Evolutionary conservation across 2,797 vertebrate species (phyloP).

Genomic region (Enteromius afrohamiltoni): DNA sequence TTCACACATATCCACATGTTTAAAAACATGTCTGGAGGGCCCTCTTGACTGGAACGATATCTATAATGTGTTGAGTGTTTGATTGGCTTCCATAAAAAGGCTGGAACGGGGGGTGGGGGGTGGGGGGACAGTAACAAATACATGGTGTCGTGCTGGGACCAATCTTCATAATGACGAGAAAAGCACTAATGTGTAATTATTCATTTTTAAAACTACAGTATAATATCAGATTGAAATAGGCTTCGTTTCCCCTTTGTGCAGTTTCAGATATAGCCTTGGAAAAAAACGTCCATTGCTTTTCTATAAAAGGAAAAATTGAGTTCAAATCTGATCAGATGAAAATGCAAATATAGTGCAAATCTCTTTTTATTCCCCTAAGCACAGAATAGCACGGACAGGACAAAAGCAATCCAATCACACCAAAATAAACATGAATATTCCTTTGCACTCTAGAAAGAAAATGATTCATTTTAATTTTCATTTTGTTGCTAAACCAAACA

Average conservation of each 20-base stretch:
- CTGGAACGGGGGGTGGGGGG: background rate
- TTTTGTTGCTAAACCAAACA: slow-evolving; percentile 10
- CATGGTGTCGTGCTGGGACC: background rate
- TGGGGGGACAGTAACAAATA: background rate
- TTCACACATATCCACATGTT: background rate
- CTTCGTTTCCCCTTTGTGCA: background rate
- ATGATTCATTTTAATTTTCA: background rate
- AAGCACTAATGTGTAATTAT: slow-evolving; percentile 17
- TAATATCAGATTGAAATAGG: slow-evolving; percentile 3
- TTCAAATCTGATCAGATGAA: background rate
- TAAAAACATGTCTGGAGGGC: slow-evolving; percentile 14
- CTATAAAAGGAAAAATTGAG: background rate
- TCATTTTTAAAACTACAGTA: slow-evolving; percentile 5
- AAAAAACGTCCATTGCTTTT: background rate
- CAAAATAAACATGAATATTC: slow-evolving; percentile 13
- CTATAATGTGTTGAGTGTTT: slow-evolving; percentile 23
- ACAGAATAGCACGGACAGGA: background rate
- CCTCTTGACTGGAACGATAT: slow-evolving; percentile 11
- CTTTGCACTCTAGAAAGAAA: background rate
- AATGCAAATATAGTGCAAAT: background rate
- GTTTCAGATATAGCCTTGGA: background rate
- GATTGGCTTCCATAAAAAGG: slow-evolving; percentile 28
- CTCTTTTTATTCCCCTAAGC: background rate
- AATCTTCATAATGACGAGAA: slow-evolving; percentile 2
- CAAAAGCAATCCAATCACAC: background rate